Evolutionary conservation across 2,888 invertebrate species (phyloP).

Genomic region (Parnassius orleans): DNA sequence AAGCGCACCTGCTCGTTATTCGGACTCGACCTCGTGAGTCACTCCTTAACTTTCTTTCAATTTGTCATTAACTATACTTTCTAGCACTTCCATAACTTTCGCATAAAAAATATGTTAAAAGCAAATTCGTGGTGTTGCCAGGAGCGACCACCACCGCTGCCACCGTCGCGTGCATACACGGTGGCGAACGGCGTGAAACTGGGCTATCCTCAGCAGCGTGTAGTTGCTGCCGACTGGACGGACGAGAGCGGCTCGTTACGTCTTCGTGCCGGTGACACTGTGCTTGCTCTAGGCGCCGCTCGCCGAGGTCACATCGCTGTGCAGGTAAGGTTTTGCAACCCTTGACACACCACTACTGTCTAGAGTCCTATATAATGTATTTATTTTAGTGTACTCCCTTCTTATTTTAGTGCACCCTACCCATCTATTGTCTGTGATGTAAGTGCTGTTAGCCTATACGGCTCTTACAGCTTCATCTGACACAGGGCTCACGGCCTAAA

Average conservation of each 20-base stretch:
- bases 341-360: too few species aligned
- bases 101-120: not conserved
- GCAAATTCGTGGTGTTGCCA: conserved; percentile 43
- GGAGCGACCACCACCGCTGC: conserved; percentile 96
- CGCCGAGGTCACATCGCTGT: conserved; percentile 93
- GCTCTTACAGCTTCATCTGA: too few species aligned
- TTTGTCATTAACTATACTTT: too few species aligned
- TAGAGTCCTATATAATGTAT: too few species aligned
- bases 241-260: conserved; percentile 63
- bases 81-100: too few species aligned
- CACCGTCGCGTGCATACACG: conserved; percentile 94
- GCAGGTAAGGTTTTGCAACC: conserved; percentile 71
- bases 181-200: conserved; percentile 94
- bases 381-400: too few species aligned
- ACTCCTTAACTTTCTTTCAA: too few species aligned
- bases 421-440: too few species aligned
- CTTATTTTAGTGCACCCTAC: too few species aligned
- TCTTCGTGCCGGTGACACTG: conserved; percentile 90
- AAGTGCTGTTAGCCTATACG: too few species aligned
- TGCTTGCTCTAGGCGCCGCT: conserved; percentile 93
- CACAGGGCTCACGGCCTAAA: too few species aligned
- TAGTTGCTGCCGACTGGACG: conserved; percentile 93
- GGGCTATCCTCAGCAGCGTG: conserved; percentile 94
- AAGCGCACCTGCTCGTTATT: conserved; percentile 95
- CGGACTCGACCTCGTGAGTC: conserved; percentile 90